Conservation (phyloP, 2,797 vertebrate species). For the Chiroxiphia lanceolata region DNA sequence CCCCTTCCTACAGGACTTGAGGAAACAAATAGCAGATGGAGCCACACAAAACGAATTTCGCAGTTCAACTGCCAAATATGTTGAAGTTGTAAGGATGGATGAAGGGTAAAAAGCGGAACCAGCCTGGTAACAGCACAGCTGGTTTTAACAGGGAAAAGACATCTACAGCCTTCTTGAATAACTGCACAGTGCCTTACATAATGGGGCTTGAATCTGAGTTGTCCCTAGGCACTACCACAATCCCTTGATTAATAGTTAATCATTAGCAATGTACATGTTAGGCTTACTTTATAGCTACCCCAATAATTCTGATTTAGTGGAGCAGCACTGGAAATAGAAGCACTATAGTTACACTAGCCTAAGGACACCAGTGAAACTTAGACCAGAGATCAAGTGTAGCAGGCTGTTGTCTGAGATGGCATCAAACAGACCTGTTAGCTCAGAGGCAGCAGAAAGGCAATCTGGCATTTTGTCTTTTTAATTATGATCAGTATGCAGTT, state of each 20-base stretch:
- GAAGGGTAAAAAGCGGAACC: not conserved
- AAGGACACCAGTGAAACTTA: constrained; percentile 9
- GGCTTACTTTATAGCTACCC: not conserved
- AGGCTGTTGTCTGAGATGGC: not conserved
- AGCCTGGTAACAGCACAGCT: not conserved
- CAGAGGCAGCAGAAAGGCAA: not conserved
- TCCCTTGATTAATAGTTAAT: constrained; percentile 30
- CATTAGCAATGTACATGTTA: not conserved
- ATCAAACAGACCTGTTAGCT: constrained; percentile 4
- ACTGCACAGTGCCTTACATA: not conserved
- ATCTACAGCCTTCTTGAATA: not conserved
- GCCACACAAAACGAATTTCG: not conserved
- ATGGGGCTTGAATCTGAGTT: not conserved
- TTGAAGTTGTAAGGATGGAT: not conserved
- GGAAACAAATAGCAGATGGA: not conserved
- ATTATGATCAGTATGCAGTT: not conserved
- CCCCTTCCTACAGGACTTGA: not conserved
- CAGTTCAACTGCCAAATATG: not conserved
- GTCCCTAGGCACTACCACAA: not conserved
- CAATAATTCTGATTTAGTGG: constrained; percentile 5
- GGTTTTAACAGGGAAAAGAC: constrained; percentile 3
- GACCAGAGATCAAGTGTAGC: not conserved
- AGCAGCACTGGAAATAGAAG: not conserved
- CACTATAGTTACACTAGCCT: not conserved
- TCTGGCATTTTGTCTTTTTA: not conserved